These are phyloP conservation scores for Ecdyonurus torrentis DNA, from an alignment of 2,888 invertebrate species.

Conservation along the genomic window DNA sequence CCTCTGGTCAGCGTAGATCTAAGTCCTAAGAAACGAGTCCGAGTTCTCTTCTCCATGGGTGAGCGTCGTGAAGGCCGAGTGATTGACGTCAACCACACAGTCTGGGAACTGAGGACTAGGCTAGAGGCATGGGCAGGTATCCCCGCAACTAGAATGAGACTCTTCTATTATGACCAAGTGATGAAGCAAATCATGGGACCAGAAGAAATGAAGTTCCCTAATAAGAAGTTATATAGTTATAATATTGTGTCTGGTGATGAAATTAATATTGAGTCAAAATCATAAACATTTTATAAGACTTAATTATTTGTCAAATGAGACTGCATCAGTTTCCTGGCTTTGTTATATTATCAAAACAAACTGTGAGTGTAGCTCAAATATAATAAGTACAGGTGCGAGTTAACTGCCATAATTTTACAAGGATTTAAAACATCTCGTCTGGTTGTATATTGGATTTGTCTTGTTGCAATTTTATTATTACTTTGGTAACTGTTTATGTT, in stretches of 20 bases:
- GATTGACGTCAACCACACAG: slow-evolving; percentile 54
- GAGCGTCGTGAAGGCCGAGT: slow-evolving; percentile 31
- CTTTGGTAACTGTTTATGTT: too few relatives aligned
- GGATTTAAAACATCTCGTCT: too few relatives aligned
- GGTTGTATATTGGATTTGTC: too few relatives aligned
- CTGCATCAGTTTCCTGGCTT: too few relatives aligned
- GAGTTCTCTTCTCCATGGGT: slow-evolving; percentile 68
- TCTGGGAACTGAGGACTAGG: slow-evolving; percentile 63
- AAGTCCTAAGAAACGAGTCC: slow-evolving; percentile 69
- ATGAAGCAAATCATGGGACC: slow-evolving; percentile 42
- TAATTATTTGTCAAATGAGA: neutral
- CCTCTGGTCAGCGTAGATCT: slow-evolving; percentile 79
- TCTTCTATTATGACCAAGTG: slow-evolving; percentile 74
- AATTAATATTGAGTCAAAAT: slow-evolving; percentile 72
- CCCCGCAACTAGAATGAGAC: slow-evolving; percentile 66
- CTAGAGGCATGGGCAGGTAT: slow-evolving; percentile 67
- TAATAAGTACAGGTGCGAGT: too few relatives aligned
- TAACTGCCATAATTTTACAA: too few relatives aligned
- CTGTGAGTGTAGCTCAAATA: too few relatives aligned
- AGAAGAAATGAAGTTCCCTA: slow-evolving; percentile 77
- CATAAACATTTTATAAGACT: neutral
- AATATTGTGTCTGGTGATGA: slow-evolving; percentile 81
- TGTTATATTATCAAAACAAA: too few relatives aligned
- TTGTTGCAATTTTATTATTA: too few relatives aligned
- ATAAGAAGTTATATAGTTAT: slow-evolving; percentile 79